Conservation (phyloP, 2,113 vertebrate genomes). For the Pomatostomus ruficeps region DNA sequence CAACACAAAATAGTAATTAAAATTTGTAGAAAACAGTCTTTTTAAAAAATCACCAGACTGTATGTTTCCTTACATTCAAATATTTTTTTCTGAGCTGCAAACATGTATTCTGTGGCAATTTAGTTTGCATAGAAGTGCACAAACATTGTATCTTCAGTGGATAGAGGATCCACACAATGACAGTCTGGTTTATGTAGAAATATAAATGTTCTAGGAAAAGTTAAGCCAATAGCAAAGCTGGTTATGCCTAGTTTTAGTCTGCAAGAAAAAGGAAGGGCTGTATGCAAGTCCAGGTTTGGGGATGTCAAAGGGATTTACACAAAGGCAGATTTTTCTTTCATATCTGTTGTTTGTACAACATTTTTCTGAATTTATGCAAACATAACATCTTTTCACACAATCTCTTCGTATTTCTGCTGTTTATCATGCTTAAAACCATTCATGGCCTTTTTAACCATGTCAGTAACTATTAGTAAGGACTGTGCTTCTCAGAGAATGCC, state of each 20-base stretch:
- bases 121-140: background rate
- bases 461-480: background rate
- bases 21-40: background rate
- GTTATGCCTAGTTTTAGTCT: background rate
- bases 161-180: background rate
- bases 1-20: background rate
- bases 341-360: background rate
- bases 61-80: background rate
- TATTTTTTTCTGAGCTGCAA: background rate
- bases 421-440: background rate
- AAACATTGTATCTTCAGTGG: background rate
- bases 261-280: background rate
- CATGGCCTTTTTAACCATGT: background rate
- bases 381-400: background rate
- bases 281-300: background rate
- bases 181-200: background rate
- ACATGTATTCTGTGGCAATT: background rate
- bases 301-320: background rate
- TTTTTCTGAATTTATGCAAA: background rate
- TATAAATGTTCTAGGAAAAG: background rate
- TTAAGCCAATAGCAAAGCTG: background rate
- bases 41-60: background rate
- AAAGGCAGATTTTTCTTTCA: background rate
- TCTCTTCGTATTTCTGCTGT: background rate
- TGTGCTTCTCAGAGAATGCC: background rate